These are phyloP conservation scores for Sparus aurata DNA, from an alignment of 2,797 vertebrate species.

Conservation along the genomic window DNA sequence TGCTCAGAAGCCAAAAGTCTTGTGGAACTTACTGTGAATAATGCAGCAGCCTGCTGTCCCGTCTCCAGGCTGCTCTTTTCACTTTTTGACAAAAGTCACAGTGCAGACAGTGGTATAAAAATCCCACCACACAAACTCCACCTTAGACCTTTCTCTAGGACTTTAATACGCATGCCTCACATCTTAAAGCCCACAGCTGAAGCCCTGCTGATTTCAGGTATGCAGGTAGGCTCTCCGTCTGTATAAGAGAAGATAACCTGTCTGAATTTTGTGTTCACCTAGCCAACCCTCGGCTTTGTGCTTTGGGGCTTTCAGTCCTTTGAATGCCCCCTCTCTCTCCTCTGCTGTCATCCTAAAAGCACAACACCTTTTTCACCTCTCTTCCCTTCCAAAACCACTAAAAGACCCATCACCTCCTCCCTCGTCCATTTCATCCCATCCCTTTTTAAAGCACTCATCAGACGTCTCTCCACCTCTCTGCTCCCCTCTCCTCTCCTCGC, in stretches of 20 bases:
- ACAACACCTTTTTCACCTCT: conserved; percentile 33
- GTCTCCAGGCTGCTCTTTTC: conserved; percentile 19
- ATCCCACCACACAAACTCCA: conserved; percentile 11
- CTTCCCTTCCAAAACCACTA: conserved; percentile 35
- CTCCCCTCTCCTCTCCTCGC: conserved; percentile 20
- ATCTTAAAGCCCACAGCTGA: not conserved
- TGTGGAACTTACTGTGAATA: conserved; percentile 28
- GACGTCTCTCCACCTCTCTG: conserved; percentile 27
- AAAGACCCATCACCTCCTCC: conserved; percentile 36
- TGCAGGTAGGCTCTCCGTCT: not conserved
- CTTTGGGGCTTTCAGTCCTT: conserved; percentile 20
- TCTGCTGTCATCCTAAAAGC: conserved; percentile 31
- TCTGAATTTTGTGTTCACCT: not conserved
- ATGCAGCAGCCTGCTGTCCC: conserved; percentile 30
- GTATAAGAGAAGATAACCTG: not conserved
- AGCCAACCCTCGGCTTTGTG: not conserved
- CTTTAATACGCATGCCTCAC: not conserved
- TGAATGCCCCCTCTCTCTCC: conserved; percentile 5
- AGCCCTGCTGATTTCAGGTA: conserved; percentile 12
- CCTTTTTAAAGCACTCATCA: conserved; percentile 44
- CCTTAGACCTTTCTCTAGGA: not conserved
- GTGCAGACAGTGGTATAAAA: not conserved
- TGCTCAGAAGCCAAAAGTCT: not conserved
- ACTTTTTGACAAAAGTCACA: conserved; percentile 26
- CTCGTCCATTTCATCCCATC: conserved; percentile 35